phyloP scores from a whole-genome alignment of 2,797 vertebrate genomes.

The Acridotheres tristis region DNA sequence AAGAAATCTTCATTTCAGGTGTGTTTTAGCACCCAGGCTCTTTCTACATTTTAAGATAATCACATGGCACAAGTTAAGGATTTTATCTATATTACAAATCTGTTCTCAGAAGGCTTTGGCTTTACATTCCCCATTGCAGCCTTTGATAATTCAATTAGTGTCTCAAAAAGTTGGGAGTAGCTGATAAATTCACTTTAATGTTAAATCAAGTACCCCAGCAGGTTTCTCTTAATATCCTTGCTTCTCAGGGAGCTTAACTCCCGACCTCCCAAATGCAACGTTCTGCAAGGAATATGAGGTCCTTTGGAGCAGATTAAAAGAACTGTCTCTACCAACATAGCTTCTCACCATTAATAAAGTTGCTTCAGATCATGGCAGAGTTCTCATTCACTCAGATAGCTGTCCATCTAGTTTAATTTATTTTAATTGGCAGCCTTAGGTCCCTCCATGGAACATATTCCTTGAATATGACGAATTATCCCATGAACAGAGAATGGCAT shows the following conservation, averaged over 20 bases:
- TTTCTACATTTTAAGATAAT: constrained; percentile 19
- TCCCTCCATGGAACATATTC: neutral
- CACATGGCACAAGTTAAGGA: neutral
- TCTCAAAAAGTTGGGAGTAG: constrained; percentile 48
- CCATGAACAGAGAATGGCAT: neutral
- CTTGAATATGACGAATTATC: constrained; percentile 41
- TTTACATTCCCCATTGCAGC: constrained; percentile 32
- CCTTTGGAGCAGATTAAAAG: constrained; percentile 47
- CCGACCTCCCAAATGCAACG: constrained; percentile 23
- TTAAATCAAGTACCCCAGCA: constrained; percentile 52
- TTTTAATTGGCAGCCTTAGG: constrained; percentile 44
- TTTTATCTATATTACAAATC: constrained; percentile 50
- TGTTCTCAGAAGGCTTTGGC: constrained; percentile 34
- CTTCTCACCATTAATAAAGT: constrained; percentile 47
- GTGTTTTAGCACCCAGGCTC: neutral
- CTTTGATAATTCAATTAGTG: constrained; percentile 62
- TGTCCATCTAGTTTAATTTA: constrained; percentile 49
- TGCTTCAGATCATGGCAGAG: constrained; percentile 17
- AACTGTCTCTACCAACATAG: neutral
- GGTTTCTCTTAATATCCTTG: constrained; percentile 54
- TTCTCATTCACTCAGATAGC: neutral
- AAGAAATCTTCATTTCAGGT: neutral
- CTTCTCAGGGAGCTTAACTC: constrained; percentile 49
- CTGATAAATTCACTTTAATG: constrained; percentile 66
- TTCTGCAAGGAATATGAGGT: constrained; percentile 12